A percentile compares a stretch with the other conserved stretches of the same genome.
These are phyloP conservation scores for Danionella cerebrum DNA, from an alignment of 2,113 vertebrate species.

Conservation along the genomic window DNA sequence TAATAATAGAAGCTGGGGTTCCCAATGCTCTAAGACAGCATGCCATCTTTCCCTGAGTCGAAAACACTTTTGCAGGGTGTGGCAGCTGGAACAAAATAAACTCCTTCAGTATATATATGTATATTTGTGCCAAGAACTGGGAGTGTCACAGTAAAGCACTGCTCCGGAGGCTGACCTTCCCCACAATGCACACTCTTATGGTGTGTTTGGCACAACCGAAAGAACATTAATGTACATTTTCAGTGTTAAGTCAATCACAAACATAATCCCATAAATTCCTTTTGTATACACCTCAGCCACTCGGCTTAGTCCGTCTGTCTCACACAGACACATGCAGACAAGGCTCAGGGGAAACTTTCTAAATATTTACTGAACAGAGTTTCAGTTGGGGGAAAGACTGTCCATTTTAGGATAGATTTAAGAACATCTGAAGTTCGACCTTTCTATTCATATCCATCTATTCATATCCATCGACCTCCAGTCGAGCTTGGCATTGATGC, in stretches of 20 bases:
- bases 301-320: constrained; percentile 28
- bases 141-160: constrained; percentile 49
- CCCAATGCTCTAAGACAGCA: constrained; percentile 33
- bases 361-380: constrained; percentile 52
- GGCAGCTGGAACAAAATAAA: constrained; percentile 66
- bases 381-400: constrained; percentile 22
- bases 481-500: not conserved
- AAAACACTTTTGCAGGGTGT: constrained; percentile 70
- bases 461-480: not conserved
- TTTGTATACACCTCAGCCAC: constrained; percentile 25
- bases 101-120: constrained; percentile 59
- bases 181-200: not conserved
- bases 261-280: constrained; percentile 31
- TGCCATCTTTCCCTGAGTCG: constrained; percentile 47
- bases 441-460: constrained; percentile 40
- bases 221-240: constrained; percentile 14
- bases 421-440: constrained; percentile 48
- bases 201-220: not conserved
- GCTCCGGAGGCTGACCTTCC: constrained; percentile 21
- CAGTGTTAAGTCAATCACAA: constrained; percentile 15
- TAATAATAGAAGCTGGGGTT: constrained; percentile 37
- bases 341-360: constrained; percentile 41
- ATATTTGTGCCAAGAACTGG: constrained; percentile 54
- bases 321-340: constrained; percentile 25
- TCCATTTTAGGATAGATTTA: constrained; percentile 44